These are phyloP conservation scores for Saccopteryx leptura DNA, from an alignment of 2,113 vertebrate genomes.

Conservation along the genomic window DNA sequence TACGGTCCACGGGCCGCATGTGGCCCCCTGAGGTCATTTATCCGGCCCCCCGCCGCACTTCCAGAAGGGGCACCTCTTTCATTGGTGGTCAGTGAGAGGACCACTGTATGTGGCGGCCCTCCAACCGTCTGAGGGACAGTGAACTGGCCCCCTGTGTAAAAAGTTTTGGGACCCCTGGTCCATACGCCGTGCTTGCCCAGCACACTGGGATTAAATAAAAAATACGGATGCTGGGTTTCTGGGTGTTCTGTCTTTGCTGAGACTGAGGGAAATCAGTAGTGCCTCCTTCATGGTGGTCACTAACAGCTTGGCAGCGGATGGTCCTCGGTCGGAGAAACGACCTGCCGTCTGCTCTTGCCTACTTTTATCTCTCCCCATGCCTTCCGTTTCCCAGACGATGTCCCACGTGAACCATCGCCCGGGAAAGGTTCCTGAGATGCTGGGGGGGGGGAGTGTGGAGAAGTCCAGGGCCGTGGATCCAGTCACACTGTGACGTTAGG, in stretches of 20 bases:
- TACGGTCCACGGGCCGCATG: too few relatives aligned
- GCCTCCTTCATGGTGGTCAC: neutral
- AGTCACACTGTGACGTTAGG: fast-evolving
- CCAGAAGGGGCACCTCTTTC: too few relatives aligned
- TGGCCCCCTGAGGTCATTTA: too few relatives aligned
- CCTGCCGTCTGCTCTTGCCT: slow-evolving; percentile 5
- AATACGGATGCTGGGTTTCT: slow-evolving; percentile 4
- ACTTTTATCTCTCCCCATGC: slow-evolving; percentile 16
- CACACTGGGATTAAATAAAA: slow-evolving; percentile 48
- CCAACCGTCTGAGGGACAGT: too few relatives aligned
- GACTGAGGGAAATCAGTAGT: neutral
- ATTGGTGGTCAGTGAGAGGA: too few relatives aligned
- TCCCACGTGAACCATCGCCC: neutral
- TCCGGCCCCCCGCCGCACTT: too few relatives aligned
- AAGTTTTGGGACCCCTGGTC: neutral
- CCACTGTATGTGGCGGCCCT: too few relatives aligned
- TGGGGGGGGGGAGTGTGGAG: too few relatives aligned
- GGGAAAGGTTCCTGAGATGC: neutral
- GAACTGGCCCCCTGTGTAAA: too few relatives aligned
- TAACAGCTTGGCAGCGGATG: neutral
- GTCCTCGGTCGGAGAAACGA: neutral
- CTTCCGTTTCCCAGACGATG: neutral
- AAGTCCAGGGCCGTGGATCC: neutral
- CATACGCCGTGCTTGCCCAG: neutral
- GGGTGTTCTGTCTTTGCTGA: slow-evolving; percentile 14